These are phyloP conservation scores for Pygocentrus nattereri DNA, from an alignment of 2,797 vertebrate genomes.

Conservation along the genomic window DNA sequence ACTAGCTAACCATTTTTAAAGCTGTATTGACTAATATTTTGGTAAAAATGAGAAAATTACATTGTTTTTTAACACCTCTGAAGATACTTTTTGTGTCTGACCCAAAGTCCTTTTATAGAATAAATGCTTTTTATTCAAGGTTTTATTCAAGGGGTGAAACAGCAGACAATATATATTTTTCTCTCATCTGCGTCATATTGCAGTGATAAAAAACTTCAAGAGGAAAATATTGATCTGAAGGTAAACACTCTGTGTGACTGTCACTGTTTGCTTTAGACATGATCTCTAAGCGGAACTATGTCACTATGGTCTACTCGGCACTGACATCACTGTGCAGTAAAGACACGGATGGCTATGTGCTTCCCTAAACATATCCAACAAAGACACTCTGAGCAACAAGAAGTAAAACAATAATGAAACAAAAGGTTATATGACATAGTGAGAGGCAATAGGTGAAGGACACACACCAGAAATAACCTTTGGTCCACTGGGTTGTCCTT, in stretches of 20 bases:
- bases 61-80: too few relatives aligned
- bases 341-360: neutral
- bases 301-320: neutral
- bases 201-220: slow-evolving; percentile 3
- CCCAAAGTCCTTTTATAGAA: neutral
- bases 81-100: too few relatives aligned
- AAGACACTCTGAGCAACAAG: neutral
- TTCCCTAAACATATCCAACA: neutral
- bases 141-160: neutral
- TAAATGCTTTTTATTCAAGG: neutral
- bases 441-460: slow-evolving; percentile 17
- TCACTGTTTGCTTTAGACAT: slow-evolving; percentile 33
- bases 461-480: slow-evolving; percentile 29
- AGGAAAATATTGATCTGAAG: slow-evolving; percentile 31
- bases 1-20: neutral
- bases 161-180: slow-evolving; percentile 26
- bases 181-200: slow-evolving; percentile 36
- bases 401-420: neutral
- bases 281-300: slow-evolving; percentile 24
- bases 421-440: neutral
- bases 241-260: slow-evolving; percentile 31
- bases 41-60: too few relatives aligned
- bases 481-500: slow-evolving; percentile 22
- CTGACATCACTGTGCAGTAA: neutral
- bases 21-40: neutral